phyloP scores from a whole-genome alignment of 2,797 vertebrate species.

The Distichodus sexfasciatus region DNA sequence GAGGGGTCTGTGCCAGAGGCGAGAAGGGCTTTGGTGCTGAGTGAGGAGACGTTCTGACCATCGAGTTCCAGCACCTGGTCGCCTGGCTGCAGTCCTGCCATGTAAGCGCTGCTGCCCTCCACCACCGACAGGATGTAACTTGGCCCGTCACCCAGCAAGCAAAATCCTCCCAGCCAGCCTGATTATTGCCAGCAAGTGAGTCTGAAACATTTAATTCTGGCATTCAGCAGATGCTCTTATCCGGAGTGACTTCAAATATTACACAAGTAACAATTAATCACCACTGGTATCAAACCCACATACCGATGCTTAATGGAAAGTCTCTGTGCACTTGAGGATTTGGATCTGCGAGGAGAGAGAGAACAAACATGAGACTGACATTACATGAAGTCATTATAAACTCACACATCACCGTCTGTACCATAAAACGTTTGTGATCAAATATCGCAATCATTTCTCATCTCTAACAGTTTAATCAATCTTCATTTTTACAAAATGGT shows the following conservation, averaged over 20 bases:
- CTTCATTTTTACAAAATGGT: too few relatives aligned
- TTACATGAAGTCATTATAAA: background rate
- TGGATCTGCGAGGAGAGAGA: conserved; percentile 36
- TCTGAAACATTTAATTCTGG: too few relatives aligned
- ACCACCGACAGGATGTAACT: conserved; percentile 92
- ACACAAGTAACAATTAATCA: too few relatives aligned
- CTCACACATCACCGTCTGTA: background rate
- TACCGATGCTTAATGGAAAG: conserved; percentile 48
- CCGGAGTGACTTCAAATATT: too few relatives aligned
- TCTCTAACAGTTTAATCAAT: too few relatives aligned
- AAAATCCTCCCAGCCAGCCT: conserved; percentile 95
- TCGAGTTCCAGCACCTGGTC: conserved; percentile 97
- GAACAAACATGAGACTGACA: conserved; percentile 7
- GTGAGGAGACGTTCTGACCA: conserved; percentile 85
- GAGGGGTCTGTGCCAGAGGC: too few relatives aligned
- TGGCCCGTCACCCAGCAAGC: conserved; percentile 87
- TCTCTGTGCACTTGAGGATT: conserved; percentile 48
- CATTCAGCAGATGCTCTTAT: too few relatives aligned
- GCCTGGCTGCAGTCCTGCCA: conserved; percentile 86
- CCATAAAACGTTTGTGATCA: too few relatives aligned
- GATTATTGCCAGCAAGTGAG: conserved; percentile 80
- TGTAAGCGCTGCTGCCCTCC: conserved; percentile 88
- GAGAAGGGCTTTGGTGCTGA: conserved; percentile 80
- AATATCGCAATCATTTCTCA: too few relatives aligned
- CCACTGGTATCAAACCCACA: background rate